Base-by-base conservation (phyloP, 2,113 vertebrate genomes). In the Phoxinus phoxinus region DNA sequence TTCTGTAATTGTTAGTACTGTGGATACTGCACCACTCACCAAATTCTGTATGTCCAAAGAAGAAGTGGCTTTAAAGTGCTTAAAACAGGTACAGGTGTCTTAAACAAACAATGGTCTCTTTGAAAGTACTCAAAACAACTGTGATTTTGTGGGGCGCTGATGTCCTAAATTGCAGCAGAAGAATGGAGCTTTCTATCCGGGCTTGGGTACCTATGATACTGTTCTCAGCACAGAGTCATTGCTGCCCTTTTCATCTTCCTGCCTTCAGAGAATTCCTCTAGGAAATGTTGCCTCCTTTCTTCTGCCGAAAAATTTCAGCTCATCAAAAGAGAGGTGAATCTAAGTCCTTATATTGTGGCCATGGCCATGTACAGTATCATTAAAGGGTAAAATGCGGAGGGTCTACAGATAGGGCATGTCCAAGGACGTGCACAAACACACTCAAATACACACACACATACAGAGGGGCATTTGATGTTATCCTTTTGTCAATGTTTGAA, bases 301-400 rank as follows among this genome's bases (percentile, higher is more conserved):
- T 92, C 93, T 96, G 93, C 93, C 96, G 94, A 94, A 96, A 41
- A 96, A 96, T 97, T 97, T 97, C 95, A 93, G 94, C 88, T 95
- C 96, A 98, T 99, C 98, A 99, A 99, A 99, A 96, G 95, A 88
- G 93, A 96, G 93, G 93, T 97, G 96, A 97, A 97, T 96, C 95
- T 95, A 95, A 96, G 94, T 96, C 93, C 93, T 92, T 90, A 90
- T 93, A 84, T 87, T 82, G 87, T 89, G 89, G 91, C 92, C 92
- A 81, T 88, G 74, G 87, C 86, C 86, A n/a, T 91, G 91, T 85
- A 89, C 90, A 86, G 88, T 91, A 92, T 94, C 91, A 94, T 95
- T 94, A 94, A 88, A 90, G 89, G 90, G 25, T 88, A 75, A 90
- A 89, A 93, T 81, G 58, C 74, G 85, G 87, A 88, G 90, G 84